These are phyloP conservation scores for Vanacampus margaritifer DNA, from an alignment of 2,113 vertebrate species.

Conservation along the genomic window DNA sequence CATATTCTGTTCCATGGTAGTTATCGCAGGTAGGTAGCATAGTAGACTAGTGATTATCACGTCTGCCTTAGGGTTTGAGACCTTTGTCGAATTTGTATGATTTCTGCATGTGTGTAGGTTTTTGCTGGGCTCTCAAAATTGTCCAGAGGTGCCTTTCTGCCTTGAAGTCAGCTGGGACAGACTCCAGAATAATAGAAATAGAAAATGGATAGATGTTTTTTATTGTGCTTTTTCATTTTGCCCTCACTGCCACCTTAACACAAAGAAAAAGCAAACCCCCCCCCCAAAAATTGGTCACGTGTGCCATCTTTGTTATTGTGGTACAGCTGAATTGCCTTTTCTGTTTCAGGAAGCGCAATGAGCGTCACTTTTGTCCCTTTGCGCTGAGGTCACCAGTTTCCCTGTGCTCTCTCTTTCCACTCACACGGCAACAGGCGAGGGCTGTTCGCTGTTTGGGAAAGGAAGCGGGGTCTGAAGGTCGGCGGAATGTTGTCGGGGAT, in stretches of 20 bases:
- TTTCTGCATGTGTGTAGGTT: too few relatives aligned
- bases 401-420: conserved; percentile 32
- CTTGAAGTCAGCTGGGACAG: too few relatives aligned
- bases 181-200: too few relatives aligned
- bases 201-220: too few relatives aligned
- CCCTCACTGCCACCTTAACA: too few relatives aligned
- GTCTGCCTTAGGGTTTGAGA: too few relatives aligned
- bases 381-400: conserved; percentile 45
- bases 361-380: conserved; percentile 24
- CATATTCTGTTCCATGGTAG: not conserved
- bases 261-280: not conserved
- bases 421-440: conserved; percentile 34
- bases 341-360: conserved; percentile 11
- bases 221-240: too few relatives aligned
- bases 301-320: not conserved
- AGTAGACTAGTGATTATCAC: too few relatives aligned
- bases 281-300: not conserved
- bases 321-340: conserved; percentile 16
- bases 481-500: conserved; percentile 43
- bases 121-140: too few relatives aligned
- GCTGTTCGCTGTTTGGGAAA: conserved; percentile 49
- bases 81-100: too few relatives aligned
- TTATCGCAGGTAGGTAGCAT: not conserved
- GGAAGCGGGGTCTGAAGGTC: conserved; percentile 67
- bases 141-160: too few relatives aligned